Evolutionary conservation across 2,797 vertebrate species (phyloP).

Genomic region (Synaphobranchus kaupii): DNA sequence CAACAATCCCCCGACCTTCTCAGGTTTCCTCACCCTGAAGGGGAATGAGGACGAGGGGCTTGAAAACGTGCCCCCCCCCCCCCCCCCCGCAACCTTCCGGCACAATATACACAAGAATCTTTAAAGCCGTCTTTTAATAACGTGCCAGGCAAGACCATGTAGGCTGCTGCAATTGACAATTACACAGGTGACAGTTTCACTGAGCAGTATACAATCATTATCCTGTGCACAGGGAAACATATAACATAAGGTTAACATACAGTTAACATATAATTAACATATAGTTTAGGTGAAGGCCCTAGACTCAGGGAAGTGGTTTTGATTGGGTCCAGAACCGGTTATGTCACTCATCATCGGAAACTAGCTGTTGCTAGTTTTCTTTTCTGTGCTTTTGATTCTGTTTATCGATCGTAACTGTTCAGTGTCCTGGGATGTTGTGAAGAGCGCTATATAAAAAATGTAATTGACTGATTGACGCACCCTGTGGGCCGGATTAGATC

Average conservation of each 20-base stretch:
- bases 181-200: too few species aligned
- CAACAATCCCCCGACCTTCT: slow-evolving; percentile 17
- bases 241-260: too few species aligned
- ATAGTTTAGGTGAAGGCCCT: neutral
- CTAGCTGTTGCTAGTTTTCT: too few species aligned
- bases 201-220: neutral
- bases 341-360: too few species aligned
- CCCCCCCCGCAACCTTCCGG: neutral
- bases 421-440: too few species aligned
- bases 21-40: slow-evolving; percentile 22
- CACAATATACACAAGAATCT: neutral
- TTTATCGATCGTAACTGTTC: too few species aligned
- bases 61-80: neutral
- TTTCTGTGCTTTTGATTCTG: too few species aligned
- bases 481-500: too few species aligned
- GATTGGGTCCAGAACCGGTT: neutral
- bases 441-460: too few species aligned
- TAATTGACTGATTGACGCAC: too few species aligned
- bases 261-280: too few species aligned
- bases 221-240: too few species aligned
- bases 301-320: neutral
- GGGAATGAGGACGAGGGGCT: neutral
- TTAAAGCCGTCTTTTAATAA: neutral
- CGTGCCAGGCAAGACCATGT: neutral
- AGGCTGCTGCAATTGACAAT: neutral